Conservation (phyloP, 2,797 vertebrate species). For the Tiaroga cobitis region DNA sequence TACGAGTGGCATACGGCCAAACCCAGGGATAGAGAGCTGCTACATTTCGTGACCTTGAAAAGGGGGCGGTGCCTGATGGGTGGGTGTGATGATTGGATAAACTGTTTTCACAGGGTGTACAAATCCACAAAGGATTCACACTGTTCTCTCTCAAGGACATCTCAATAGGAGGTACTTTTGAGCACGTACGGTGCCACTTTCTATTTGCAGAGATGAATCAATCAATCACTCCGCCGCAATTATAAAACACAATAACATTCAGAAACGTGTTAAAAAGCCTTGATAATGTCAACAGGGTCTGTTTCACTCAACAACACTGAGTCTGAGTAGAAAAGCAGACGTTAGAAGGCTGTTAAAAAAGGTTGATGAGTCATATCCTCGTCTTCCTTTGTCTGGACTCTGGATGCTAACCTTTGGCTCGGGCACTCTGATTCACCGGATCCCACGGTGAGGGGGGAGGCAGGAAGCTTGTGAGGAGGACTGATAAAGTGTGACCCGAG, state of each 20-base stretch:
- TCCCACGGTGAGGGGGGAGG: slow-evolving; percentile 42
- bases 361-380: slow-evolving; percentile 65
- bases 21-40: slow-evolving; percentile 46
- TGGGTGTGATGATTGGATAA: slow-evolving; percentile 27
- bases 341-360: slow-evolving; percentile 56
- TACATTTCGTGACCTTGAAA: slow-evolving; percentile 38
- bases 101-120: slow-evolving; percentile 42
- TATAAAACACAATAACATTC: not conserved
- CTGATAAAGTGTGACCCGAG: slow-evolving; percentile 68
- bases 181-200: not conserved
- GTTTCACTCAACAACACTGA: slow-evolving; percentile 2
- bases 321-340: slow-evolving; percentile 54
- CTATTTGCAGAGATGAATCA: not conserved
- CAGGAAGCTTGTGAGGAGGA: slow-evolving; percentile 66
- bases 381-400: slow-evolving; percentile 63
- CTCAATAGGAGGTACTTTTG: slow-evolving; percentile 19
- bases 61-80: slow-evolving; percentile 40
- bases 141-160: slow-evolving; percentile 29
- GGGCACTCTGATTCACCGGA: slow-evolving; percentile 58
- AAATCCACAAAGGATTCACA: slow-evolving; percentile 48
- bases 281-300: slow-evolving; percentile 11
- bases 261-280: not conserved
- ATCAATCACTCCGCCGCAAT: not conserved
- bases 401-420: slow-evolving; percentile 68
- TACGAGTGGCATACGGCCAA: slow-evolving; percentile 45